phyloP scores from a whole-genome alignment of 2,113 vertebrate genomes.

The Psephotus haematonotus region DNA sequence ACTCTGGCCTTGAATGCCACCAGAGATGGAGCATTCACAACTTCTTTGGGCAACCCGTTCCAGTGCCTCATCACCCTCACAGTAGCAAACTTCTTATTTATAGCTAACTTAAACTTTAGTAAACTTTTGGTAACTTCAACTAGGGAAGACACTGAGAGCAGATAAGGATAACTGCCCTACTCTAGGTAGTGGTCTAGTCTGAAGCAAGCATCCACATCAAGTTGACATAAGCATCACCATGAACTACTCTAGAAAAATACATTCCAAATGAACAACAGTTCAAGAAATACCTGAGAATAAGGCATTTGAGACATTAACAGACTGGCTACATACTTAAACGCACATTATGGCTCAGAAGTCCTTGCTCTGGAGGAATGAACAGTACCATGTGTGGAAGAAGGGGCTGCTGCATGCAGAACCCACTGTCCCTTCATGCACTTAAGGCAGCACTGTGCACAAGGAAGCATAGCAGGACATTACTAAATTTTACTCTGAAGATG shows the following conservation, averaged over 20 bases:
- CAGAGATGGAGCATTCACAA: not conserved
- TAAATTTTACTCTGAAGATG: not conserved
- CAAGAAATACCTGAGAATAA: not conserved
- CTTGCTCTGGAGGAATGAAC: not conserved
- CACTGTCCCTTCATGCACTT: not conserved
- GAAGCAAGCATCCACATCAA: not conserved
- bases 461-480: not conserved
- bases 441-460: not conserved
- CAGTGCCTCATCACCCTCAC: not conserved
- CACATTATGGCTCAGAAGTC: not conserved
- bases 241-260: not conserved
- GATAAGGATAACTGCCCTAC: fast-evolving
- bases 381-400: not conserved
- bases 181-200: not conserved
- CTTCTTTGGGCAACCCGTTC: not conserved
- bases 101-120: not conserved
- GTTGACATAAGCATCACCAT: not conserved
- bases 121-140: not conserved
- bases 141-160: not conserved
- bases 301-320: not conserved
- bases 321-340: not conserved
- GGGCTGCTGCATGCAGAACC: not conserved
- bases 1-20: not conserved
- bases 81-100: not conserved
- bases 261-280: not conserved